Conservation (phyloP, 2,888 invertebrate genomes). For the Odontocolon sp. region DNA sequence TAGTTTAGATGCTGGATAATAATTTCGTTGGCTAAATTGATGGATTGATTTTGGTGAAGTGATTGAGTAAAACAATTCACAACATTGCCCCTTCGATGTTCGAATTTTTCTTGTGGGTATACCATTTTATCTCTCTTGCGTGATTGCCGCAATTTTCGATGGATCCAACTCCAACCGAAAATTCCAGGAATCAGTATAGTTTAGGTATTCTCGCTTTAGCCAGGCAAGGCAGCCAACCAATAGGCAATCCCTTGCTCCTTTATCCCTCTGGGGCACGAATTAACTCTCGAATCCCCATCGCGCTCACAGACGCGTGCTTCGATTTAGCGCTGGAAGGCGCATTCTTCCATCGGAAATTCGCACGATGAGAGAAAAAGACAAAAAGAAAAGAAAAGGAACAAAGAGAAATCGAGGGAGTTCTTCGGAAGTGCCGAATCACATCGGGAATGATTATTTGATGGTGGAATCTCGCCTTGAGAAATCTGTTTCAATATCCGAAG, state of each 20-base stretch:
- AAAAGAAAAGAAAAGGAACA: background rate
- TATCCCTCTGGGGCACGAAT: conserved; percentile 14
- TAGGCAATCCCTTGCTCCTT: background rate
- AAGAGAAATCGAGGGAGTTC: background rate
- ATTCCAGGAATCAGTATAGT: background rate
- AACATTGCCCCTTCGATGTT: background rate
- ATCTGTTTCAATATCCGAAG: conserved; percentile 30
- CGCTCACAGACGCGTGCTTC: background rate
- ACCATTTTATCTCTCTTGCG: conserved; percentile 9
- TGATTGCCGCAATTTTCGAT: conserved; percentile 26
- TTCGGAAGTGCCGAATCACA: conserved; percentile 5
- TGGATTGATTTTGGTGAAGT: too few species aligned
- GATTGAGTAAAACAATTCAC: background rate
- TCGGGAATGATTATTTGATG: conserved; percentile 45
- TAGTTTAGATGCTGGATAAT: too few species aligned
- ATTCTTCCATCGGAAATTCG: conserved; percentile 12
- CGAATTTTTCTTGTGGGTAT: background rate
- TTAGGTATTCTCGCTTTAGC: background rate
- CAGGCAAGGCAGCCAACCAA: background rate
- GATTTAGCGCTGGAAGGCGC: background rate
- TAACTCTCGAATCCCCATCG: conserved; percentile 25
- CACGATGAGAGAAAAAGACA: background rate
- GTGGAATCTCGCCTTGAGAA: conserved; percentile 21
- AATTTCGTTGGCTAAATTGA: too few species aligned
- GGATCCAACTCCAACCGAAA: background rate